Base-by-base conservation (phyloP, 2,888 invertebrate species). In the Ellobium chinense region DNA sequence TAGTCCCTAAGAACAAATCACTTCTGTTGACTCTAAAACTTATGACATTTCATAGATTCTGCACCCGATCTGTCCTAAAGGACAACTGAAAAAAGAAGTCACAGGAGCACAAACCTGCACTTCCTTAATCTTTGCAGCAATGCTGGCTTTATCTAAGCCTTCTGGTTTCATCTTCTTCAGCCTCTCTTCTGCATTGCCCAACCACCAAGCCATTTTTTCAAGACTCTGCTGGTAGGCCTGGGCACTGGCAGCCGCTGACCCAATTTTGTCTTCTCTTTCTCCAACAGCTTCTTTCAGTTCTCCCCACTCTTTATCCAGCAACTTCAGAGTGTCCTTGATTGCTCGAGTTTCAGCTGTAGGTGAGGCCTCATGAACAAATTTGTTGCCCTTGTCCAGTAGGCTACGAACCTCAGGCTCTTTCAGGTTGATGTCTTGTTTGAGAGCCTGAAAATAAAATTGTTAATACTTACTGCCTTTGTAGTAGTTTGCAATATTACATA, bases 231-330 rank as follows among this genome's bases (percentile, higher is more conserved):
- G 96, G 94, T 97, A 98, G 91, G 97, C 97, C 87, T 90, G 87
- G 18, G 90, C 89, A 83, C 90, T 89, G 24, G 96, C 93, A 96
- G 97, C 92, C 97, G 97, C 87, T 29, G 87, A 87, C 21, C 85
- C 84, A 12, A 92, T 85, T 70, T 89, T 84, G 54, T 85, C 81
- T 58, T 88, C 90, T 82, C 91, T 95, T 88, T 98, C 97, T 62
- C 96, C 95, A 0, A 97, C 96, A 91, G 97, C 97, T 84, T 97
- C 96, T 87, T 97, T 96, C 76, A 99, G 94, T 89, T 97, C 97
- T 89, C 97, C 97, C 98, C 98, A 99, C 85, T 97, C 96, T 37
- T 96, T 95, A 92, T 97, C 96, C 89, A 99, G 96, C 88, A 96
- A 96, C 89, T 98, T 98, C 76, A 99, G 93, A 89, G 97, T 97